Evolutionary conservation across 1,140 invertebrate genomes (phyloP), one percentile per base, ranked within the genome.

Genomic region (Melitaea cinxia): DNA sequence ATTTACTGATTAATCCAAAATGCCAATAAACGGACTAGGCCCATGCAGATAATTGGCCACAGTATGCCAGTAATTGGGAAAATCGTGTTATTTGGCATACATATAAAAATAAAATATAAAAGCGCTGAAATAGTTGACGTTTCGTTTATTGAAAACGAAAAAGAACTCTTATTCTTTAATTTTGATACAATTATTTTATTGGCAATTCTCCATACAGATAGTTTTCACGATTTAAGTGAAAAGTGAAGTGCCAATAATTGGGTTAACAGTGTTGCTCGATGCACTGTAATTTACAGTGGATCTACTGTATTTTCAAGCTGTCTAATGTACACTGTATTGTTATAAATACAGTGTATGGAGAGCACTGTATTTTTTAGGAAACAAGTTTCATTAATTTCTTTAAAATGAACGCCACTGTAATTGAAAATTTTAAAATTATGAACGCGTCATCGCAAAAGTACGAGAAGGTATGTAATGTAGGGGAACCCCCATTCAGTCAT

Each of bases 11-110:
- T 28, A 42, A 42, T 14, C 37, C 4, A 12, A 42, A 4, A 42
- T 42, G 37, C 37, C 37, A 42, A 42, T 42, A 42, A 42, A 42
- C n/a, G 37, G 37, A 42, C 37, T 5, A 39, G n/a, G 33, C 30
- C 1, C 10, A 56, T 56, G 54, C 12, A 10, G 33, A 56, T 56
- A 56, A 56, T 56, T 56, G 19, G 33, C 19, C 33, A 39, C 37
- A 56, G 5, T 56, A 19, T 56, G 54, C 54, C 54, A 56, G 54
- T 23, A 39, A 56, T 56, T 56, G 54, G 54, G 54, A 56, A 56
- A 56, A 39, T 9, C 26, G n/a, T n/a, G n/a, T n/a, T n/a, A n/a
- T n/a, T n/a, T 28, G 3, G 26, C 3, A 28, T 28, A 28, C 4
- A 28, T 28, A 24, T 28, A 53, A 53, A 56, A 56, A 56, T 42